These are phyloP conservation scores for Liparis tanakae DNA, from an alignment of 2,797 vertebrate species.

Conservation along the genomic window DNA sequence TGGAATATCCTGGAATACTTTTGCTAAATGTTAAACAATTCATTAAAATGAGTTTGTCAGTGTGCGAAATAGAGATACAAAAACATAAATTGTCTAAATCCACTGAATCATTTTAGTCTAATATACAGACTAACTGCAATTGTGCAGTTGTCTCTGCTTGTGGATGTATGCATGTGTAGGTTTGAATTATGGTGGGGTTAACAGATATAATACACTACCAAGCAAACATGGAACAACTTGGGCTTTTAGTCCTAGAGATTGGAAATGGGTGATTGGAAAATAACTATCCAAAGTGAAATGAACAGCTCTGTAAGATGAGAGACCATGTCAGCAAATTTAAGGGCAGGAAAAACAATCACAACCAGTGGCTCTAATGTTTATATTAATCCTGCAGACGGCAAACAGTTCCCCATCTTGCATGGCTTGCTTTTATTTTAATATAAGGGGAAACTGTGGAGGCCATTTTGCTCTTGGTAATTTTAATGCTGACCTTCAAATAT, in stretches of 20 bases:
- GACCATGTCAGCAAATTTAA: slow-evolving; percentile 77
- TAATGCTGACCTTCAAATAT: slow-evolving; percentile 78
- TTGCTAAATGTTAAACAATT: not conserved
- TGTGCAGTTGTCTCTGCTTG: not conserved
- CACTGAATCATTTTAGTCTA: slow-evolving; percentile 5
- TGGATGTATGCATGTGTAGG: slow-evolving; percentile 8
- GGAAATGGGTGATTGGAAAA: slow-evolving; percentile 57
- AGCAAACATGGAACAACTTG: slow-evolving; percentile 44
- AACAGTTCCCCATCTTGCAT: slow-evolving; percentile 78
- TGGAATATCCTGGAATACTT: not conserved
- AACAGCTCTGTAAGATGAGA: slow-evolving; percentile 62
- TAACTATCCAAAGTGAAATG: slow-evolving; percentile 63
- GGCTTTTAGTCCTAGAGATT: slow-evolving; percentile 53
- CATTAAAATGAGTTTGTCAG: not conserved
- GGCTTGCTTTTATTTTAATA: slow-evolving; percentile 79
- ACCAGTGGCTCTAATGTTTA: slow-evolving; percentile 77
- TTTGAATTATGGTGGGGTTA: slow-evolving; percentile 12
- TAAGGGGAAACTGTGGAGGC: slow-evolving; percentile 70
- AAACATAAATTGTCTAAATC: not conserved
- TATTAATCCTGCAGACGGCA: slow-evolving; percentile 80
- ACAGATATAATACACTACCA: slow-evolving; percentile 23
- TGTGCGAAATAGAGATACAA: not conserved
- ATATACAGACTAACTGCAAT: slow-evolving; percentile 9
- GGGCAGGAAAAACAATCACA: slow-evolving; percentile 79
- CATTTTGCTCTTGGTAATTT: slow-evolving; percentile 76